Conservation (phyloP, 2,888 invertebrate genomes). For the Acholoe squamosa region DNA sequence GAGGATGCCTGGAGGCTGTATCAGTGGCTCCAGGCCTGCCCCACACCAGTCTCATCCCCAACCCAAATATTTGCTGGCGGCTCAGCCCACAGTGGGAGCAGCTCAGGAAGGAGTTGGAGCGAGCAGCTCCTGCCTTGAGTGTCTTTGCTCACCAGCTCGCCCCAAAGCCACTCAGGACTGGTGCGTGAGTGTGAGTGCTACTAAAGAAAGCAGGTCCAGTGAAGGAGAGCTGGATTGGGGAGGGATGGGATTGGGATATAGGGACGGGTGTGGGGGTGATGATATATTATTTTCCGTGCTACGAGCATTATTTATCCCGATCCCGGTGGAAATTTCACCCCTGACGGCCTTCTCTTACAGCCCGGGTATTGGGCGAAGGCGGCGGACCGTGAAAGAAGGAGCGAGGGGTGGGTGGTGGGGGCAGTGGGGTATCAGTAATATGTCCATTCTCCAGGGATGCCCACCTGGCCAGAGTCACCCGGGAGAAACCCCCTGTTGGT, state of each 20-base stretch:
- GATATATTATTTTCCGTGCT: neutral
- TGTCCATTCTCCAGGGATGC: constrained; percentile 5
- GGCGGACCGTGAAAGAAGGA: neutral
- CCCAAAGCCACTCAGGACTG: neutral
- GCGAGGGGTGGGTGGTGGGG: neutral
- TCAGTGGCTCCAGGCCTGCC: neutral
- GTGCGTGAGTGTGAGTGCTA: neutral
- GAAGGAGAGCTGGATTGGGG: too few relatives aligned
- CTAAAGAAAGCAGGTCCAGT: neutral
- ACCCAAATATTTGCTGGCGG: constrained; percentile 42
- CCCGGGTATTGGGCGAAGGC: constrained; percentile 29
- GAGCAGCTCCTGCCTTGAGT: neutral
- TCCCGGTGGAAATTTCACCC: neutral
- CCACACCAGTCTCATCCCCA: constrained; percentile 2
- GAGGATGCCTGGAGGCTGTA: constrained; percentile 14
- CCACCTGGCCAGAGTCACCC: constrained; percentile 19
- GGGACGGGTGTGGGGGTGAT: neutral
- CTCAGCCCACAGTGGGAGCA: constrained; percentile 8
- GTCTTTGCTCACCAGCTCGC: neutral
- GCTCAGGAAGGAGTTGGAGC: constrained; percentile 2
- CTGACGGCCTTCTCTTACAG: neutral
- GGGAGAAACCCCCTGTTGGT: neutral
- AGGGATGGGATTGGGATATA: neutral
- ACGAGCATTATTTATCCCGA: neutral
- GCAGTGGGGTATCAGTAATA: neutral